These are phyloP conservation scores for Hoplodrina ambigua DNA, from an alignment of 2,888 invertebrate species.

Conservation along the genomic window DNA sequence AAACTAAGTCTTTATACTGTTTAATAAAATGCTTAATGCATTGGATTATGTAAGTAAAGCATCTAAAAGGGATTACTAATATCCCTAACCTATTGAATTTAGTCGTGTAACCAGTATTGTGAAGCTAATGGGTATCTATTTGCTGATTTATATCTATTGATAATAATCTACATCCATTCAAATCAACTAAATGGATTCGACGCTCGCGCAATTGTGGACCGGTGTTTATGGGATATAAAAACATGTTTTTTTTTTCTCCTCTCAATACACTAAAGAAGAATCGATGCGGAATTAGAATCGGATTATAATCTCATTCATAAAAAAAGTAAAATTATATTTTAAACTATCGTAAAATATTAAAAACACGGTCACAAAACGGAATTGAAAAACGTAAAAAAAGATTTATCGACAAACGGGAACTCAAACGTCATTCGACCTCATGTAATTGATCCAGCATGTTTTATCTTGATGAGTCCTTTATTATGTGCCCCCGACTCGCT, in stretches of 20 bases:
- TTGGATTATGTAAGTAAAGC: conserved; percentile 51
- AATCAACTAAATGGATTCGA: conserved; percentile 79
- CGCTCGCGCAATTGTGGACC: conserved; percentile 74
- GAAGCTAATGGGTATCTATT: conserved; percentile 79
- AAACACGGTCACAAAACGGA: conserved; percentile 68
- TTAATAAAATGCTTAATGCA: conserved; percentile 58
- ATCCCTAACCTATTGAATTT: conserved; percentile 72
- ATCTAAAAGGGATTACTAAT: conserved; percentile 58
- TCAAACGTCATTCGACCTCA: conserved; percentile 83
- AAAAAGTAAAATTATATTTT: conserved; percentile 54
- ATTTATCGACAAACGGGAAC: conserved; percentile 83
- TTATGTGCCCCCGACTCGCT: conserved; percentile 86
- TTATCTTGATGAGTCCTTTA: conserved; percentile 89
- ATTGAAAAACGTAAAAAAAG: conserved; percentile 75
- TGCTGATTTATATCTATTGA: conserved; percentile 83
- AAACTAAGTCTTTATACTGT: conserved; percentile 64
- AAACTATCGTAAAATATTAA: conserved; percentile 60
- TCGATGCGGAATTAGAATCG: conserved; percentile 72
- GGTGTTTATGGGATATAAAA: conserved; percentile 73
- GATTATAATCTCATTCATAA: conserved; percentile 69
- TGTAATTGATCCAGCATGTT: conserved; percentile 90
- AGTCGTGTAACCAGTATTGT: conserved; percentile 74
- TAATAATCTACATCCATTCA: conserved; percentile 81
- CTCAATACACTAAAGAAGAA: conserved; percentile 59
- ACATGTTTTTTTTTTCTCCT: conserved; percentile 63